Evolutionary conservation across 2,797 vertebrate species (phyloP), one percentile per base, ranked within the genome.

Genomic region (Euphonia xanthogaster): DNA sequence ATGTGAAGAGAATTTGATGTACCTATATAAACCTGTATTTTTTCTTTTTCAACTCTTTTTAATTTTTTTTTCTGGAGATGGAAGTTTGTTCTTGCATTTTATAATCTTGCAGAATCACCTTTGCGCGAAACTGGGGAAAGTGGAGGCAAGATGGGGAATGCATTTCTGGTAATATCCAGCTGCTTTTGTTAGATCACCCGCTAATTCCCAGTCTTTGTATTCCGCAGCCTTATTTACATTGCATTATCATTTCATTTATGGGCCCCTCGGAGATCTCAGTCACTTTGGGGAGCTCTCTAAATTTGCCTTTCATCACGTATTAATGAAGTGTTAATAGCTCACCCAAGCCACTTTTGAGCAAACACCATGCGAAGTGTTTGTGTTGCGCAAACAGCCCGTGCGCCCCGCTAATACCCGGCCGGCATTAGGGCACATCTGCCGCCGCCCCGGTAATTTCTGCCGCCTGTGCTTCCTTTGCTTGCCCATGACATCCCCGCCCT

Each of bases 261-360:
- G 79, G 86, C 51, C 87, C 78, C 82, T 75, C 0, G 3, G 89
- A 86, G 75, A 62, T 86, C 87, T 91, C 78, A n/a, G 23, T 79
- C 82, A 86, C 95, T 97, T 96, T 50, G 85, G 95, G 95, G 91
- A 97, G 81, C 70, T 95, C 95, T 91, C 91, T 95, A 84, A 93
- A 93, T 92, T 95, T 91, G 92, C 87, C 89, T 96, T 96, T 94
- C 96, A 95, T 96, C 91, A 91, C 6, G 27, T 91, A 96, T 97
- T 97, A 97, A 96, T 95, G 95, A 96, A 88, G 87, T 70, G 91
- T 78, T 96, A 96, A 96, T 96, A 86, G 92, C 92, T 91, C 89
- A 73, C 94, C 92, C 94, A 80, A 88, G 95, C 82, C 94, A 31
- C 71, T 95, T 93, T 80, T 91, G 90, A 92, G 86, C 95, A 95